phyloP scores from a whole-genome alignment of 2,113 vertebrate species.

The Poecile atricapillus region DNA sequence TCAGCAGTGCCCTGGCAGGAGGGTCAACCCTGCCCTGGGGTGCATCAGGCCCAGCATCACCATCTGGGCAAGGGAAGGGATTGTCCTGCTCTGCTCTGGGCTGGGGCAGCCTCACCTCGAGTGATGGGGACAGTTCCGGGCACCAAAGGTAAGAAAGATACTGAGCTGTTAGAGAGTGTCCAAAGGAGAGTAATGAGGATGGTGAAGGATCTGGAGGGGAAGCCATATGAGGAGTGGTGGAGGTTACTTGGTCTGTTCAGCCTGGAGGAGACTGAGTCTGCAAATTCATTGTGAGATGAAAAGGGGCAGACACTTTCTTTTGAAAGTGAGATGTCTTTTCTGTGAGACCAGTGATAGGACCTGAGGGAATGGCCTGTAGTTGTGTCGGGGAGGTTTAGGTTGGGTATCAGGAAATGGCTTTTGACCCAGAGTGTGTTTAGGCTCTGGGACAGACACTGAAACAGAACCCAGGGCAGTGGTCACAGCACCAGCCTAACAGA shows the following conservation, averaged over 20 bases:
- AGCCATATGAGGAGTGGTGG: fast-evolving
- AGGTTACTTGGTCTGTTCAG: neutral
- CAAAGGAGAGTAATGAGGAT: neutral
- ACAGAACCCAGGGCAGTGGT: neutral
- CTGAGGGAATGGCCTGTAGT: neutral
- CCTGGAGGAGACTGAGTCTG: neutral
- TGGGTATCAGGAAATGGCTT: neutral
- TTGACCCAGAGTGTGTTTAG: neutral
- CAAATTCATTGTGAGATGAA: neutral
- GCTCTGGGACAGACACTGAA: neutral
- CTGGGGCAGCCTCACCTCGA: fast-evolving
- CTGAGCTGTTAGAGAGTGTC: neutral
- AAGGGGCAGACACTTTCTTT: neutral
- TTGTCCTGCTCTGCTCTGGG: neutral
- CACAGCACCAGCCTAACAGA: neutral
- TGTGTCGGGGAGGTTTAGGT: neutral
- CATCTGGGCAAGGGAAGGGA: neutral
- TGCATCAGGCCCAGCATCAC: fast-evolving
- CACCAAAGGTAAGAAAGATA: neutral
- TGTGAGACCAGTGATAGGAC: neutral
- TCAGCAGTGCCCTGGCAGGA: no score
- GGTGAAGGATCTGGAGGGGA: neutral
- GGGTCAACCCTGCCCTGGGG: fast-evolving
- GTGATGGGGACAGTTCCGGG: neutral
- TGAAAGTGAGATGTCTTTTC: neutral